A percentile compares a stretch with the other conserved stretches of the same genome.
phyloP scores from a whole-genome alignment of 2,888 invertebrate species.

The Macaria liturata region DNA sequence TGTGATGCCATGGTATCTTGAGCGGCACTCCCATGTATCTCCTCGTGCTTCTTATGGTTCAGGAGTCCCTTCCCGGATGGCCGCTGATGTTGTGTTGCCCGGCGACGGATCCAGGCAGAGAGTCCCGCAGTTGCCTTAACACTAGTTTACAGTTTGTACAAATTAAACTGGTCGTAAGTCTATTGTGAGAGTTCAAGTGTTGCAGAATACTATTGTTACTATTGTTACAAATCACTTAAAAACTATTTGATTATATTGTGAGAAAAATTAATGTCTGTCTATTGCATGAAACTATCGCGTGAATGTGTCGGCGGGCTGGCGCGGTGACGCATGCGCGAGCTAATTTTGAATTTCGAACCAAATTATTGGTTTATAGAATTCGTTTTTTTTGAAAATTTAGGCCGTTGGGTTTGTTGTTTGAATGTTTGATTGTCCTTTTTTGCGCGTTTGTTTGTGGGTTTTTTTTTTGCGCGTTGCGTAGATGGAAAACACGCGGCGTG shows the following conservation, averaged over 20 bases:
- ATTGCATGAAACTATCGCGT: constrained; percentile 79
- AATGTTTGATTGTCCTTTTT: constrained; percentile 38
- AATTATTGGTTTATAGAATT: constrained; percentile 71
- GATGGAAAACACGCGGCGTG: constrained; percentile 80
- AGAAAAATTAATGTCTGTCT: constrained; percentile 71
- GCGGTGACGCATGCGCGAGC: constrained; percentile 74
- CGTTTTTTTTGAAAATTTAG: constrained; percentile 56
- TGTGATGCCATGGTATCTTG: constrained; percentile 65
- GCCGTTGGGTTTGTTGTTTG: constrained; percentile 47
- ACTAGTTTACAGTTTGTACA: constrained; percentile 74
- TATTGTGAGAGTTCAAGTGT: constrained; percentile 77
- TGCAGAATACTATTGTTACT: constrained; percentile 73
- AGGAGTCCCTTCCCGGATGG: constrained; percentile 76
- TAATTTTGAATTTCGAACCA: constrained; percentile 69
- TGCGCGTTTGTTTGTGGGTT: constrained; percentile 27
- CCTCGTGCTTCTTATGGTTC: constrained; percentile 55
- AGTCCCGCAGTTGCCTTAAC: constrained; percentile 79
- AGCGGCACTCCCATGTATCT: constrained; percentile 62
- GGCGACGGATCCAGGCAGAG: constrained; percentile 75
- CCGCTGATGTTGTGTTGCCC: constrained; percentile 73
- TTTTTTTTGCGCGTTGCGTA: constrained; percentile 77
- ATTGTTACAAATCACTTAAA: constrained; percentile 73
- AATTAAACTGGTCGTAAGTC: constrained; percentile 71
- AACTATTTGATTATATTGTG: constrained; percentile 74
- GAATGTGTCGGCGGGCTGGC: constrained; percentile 79